Conservation (phyloP, 2,797 vertebrate species). For the Poeciliopsis presidionis region DNA sequence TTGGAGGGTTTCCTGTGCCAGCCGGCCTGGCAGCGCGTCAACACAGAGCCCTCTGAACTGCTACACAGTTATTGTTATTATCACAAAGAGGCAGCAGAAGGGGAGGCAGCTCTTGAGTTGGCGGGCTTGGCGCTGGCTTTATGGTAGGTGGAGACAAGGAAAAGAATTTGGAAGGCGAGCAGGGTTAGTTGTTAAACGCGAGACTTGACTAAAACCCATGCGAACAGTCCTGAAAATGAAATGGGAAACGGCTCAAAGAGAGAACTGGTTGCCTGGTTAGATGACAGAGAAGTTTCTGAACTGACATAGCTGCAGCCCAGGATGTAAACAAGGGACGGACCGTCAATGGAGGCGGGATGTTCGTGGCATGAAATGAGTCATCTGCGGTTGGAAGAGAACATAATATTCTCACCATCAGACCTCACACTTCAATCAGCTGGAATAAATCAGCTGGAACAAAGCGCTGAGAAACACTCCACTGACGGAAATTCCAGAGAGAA, state of each 20-base stretch:
- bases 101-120: constrained; percentile 75
- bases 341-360: constrained; percentile 55
- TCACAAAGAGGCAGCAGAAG: constrained; percentile 79
- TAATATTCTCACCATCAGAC: constrained; percentile 61
- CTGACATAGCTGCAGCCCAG: constrained; percentile 11
- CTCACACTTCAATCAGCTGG: constrained; percentile 67
- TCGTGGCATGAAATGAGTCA: constrained; percentile 65
- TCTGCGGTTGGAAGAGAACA: constrained; percentile 64
- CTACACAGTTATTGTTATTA: constrained; percentile 77
- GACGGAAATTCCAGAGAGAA: constrained; percentile 73
- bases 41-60: constrained; percentile 68
- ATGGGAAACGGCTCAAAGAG: constrained; percentile 42
- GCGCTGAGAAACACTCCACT: constrained; percentile 57
- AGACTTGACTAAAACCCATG: constrained; percentile 54
- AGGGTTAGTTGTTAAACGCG: constrained; percentile 54
- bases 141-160: constrained; percentile 59
- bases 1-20: constrained; percentile 70
- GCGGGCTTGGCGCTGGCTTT: constrained; percentile 69
- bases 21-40: constrained; percentile 67
- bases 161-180: constrained; percentile 64
- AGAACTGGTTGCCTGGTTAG: neutral
- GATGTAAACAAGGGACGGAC: constrained; percentile 68
- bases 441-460: constrained; percentile 68
- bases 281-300: constrained; percentile 10
- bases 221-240: constrained; percentile 55